Evolutionary conservation across 2,888 invertebrate species (phyloP).

Genomic region (Drosophila atroscutellata): DNA sequence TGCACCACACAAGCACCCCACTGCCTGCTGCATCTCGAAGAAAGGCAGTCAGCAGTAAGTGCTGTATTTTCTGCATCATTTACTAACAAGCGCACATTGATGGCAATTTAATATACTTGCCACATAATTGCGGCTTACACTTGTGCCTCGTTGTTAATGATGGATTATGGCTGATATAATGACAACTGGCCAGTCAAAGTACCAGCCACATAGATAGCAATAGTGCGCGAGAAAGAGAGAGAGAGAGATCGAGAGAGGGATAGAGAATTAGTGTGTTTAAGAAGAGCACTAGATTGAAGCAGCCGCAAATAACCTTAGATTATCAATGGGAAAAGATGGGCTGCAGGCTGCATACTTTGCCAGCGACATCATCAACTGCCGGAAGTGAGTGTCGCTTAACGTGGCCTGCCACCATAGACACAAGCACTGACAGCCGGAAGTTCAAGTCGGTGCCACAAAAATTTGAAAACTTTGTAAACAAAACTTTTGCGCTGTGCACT

Average conservation of each 20-base stretch:
- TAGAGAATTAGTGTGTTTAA: not conserved
- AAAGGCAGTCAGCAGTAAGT: slow-evolving; percentile 35
- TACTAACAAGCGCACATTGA: slow-evolving; percentile 53
- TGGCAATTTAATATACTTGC: slow-evolving; percentile 66
- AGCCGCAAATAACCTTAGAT: slow-evolving; percentile 35
- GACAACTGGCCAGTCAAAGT: not conserved
- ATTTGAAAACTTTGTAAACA: slow-evolving; percentile 81
- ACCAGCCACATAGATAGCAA: not conserved
- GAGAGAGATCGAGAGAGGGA: not conserved
- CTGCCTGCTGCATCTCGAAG: slow-evolving; percentile 7
- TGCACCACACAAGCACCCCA: not conserved
- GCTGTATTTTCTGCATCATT: slow-evolving; percentile 74
- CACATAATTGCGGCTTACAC: slow-evolving; percentile 67
- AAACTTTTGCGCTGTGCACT: slow-evolving; percentile 77
- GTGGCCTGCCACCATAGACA: slow-evolving; percentile 18
- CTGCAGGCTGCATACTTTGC: not conserved
- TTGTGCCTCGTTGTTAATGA: slow-evolving; percentile 61
- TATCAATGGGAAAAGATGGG: slow-evolving; percentile 35
- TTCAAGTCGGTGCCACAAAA: slow-evolving; percentile 79
- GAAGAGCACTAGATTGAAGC: slow-evolving; percentile 15
- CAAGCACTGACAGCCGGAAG: slow-evolving; percentile 56
- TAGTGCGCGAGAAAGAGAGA: not conserved
- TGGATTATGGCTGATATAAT: slow-evolving; percentile 52
- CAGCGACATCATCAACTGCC: slow-evolving; percentile 59
- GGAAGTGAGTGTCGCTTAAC: slow-evolving; percentile 63